A percentile compares a stretch with the other conserved stretches of the same genome.
Evolutionary conservation across 2,797 vertebrate species (phyloP).

Genomic region (Alcedo quadribrachys): DNA sequence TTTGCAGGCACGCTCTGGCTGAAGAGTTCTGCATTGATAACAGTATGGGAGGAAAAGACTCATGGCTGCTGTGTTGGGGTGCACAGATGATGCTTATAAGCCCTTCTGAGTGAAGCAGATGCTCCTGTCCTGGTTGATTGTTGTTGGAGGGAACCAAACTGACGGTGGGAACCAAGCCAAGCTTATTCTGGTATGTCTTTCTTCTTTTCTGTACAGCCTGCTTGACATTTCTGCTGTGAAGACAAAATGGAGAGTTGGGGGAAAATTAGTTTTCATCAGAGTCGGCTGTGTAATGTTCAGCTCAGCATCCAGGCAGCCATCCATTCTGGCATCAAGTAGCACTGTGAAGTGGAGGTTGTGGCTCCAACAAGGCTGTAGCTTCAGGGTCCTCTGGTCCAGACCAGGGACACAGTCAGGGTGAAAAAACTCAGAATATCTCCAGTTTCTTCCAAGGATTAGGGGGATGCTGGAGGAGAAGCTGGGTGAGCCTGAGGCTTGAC

Average conservation of each 20-base stretch:
- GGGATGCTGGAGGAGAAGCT: neutral
- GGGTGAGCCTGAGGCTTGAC: neutral
- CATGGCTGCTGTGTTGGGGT: neutral
- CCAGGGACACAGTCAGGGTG: neutral
- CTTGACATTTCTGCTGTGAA: conserved; percentile 8
- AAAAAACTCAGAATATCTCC: neutral
- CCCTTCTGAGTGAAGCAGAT: conserved; percentile 20
- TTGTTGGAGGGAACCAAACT: conserved; percentile 45
- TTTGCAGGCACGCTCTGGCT: neutral
- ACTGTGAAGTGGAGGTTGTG: neutral
- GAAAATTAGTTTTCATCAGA: conserved; percentile 13
- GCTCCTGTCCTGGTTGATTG: conserved; percentile 31
- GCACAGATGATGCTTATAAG: neutral
- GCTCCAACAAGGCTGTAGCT: neutral
- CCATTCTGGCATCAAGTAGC: neutral
- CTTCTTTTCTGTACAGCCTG: conserved; percentile 13
- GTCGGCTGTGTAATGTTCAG: neutral
- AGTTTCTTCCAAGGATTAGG: neutral
- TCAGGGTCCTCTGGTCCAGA: neutral
- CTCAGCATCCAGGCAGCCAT: neutral
- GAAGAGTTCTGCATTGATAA: neutral
- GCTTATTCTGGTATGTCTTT: conserved; percentile 13
- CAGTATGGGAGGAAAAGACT: neutral
- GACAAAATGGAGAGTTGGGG: conserved; percentile 1
- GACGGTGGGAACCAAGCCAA: conserved; percentile 24